These are phyloP conservation scores for Ischnus inquisitorius DNA, from an alignment of 2,888 invertebrate genomes.

Conservation along the genomic window DNA sequence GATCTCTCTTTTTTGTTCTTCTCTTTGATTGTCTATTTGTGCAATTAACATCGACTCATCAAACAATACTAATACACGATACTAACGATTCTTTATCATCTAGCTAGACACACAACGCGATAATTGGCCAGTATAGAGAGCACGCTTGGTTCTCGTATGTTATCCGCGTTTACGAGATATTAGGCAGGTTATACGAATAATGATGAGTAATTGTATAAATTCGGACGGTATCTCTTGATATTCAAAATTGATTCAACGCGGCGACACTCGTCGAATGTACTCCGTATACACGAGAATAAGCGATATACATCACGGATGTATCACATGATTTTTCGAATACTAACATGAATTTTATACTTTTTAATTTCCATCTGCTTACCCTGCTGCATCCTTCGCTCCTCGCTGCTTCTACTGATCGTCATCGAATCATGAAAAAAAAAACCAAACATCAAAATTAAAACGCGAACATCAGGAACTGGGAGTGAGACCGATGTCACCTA, in stretches of 20 bases:
- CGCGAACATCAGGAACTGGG: constrained; percentile 1
- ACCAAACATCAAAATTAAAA: constrained; percentile 17
- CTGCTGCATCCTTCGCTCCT: constrained; percentile 48
- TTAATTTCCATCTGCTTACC: constrained; percentile 63
- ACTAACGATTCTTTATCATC: constrained; percentile 66
- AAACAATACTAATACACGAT: constrained; percentile 45
- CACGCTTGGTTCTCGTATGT: constrained; percentile 48
- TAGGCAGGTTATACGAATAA: constrained; percentile 13
- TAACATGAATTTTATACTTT: constrained; percentile 48
- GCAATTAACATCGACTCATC: constrained; percentile 60
- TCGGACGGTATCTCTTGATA: constrained; percentile 5
- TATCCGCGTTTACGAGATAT: constrained; percentile 7
- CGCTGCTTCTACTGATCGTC: constrained; percentile 61
- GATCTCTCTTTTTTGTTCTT: neutral
- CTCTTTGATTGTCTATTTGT: constrained; percentile 26
- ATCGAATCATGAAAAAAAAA: constrained; percentile 22
- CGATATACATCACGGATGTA: constrained; percentile 12
- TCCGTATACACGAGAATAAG: constrained; percentile 10
- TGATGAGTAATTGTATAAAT: neutral
- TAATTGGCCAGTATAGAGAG: constrained; percentile 77
- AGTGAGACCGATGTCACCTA: constrained; percentile 17
- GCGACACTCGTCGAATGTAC: constrained; percentile 30
- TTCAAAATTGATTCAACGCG: constrained; percentile 52
- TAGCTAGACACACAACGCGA: constrained; percentile 82
- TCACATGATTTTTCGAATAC: constrained; percentile 34